Base-by-base conservation (phyloP, 2,888 invertebrate species). In the Cephalotes varians region DNA sequence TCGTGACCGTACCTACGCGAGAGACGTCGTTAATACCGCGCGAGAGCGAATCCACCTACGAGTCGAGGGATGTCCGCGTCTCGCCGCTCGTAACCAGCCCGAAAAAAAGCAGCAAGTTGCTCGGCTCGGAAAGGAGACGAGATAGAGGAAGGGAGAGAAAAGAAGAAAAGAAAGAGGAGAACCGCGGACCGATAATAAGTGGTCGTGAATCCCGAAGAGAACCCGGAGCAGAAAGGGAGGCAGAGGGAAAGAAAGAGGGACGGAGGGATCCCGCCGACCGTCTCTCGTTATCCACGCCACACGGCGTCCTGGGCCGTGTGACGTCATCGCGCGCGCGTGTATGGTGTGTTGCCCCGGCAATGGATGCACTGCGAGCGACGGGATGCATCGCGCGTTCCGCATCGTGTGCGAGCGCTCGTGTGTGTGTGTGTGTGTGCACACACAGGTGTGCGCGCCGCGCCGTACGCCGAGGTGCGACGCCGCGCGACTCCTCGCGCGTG, bases 1-100 rank as follows among this genome's bases (percentile, higher is more conserved):
- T 93, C 93, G 93, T 92, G 91, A 87, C 91, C 79, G 86, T 88
- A 87, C 87, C 91, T 91, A 86, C 91, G 86, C 82, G 89, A 87
- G 89, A 87, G 89, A 86, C 90, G 88, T 91, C 91, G 85, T 91
- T 91, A 91, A 91, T 91, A 87, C 89, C 87, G 85, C 87, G 86
- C 85, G 71, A 77, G 88, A 88, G 85, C 86, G 83, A 90, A 90
- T 88, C 90, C 79, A 74, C 80, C 84, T 74, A 58, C 69, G 64
- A 65, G 71, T 28, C 76, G 77, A 51, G 60, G 72, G 85, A 60
- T 73, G 89, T 31, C 89, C 84, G 54, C 74, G 79, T 54, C 74
- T 56, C 54, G 60, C 28, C 73, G 77, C 80, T 80, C 80, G 80
- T 81, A 81, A 81, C 80, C 77, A 73, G 77, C 77, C 44, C 44